phyloP scores from a whole-genome alignment of 2,113 vertebrate species.

The Cygnus buccinator region DNA sequence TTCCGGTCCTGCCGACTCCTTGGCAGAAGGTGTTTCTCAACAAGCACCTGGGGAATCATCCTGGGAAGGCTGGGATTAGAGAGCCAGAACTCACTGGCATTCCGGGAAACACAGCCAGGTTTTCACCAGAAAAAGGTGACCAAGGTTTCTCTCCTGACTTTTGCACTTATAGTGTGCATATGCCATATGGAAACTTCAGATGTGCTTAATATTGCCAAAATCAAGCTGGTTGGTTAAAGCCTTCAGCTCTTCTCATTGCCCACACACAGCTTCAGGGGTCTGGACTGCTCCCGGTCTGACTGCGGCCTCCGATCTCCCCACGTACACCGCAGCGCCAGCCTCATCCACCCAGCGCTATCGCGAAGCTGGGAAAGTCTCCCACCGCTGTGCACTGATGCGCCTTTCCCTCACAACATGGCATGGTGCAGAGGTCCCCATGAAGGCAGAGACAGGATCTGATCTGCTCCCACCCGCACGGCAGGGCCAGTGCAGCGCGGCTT shows the following conservation, averaged over 20 bases:
- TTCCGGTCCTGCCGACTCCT: conserved; percentile 29
- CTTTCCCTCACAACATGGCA: neutral
- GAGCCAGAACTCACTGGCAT: neutral
- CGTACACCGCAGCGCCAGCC: too few species aligned
- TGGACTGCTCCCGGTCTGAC: neutral
- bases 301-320: neutral
- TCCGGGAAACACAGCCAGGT: neutral
- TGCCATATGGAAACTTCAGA: neutral
- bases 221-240: neutral
- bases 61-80: neutral
- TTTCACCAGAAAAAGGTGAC: neutral
- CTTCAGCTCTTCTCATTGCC: neutral
- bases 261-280: neutral
- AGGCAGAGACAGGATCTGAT: neutral
- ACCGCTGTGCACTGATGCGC: accelerated
- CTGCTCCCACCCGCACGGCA: neutral
- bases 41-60: neutral
- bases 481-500: neutral
- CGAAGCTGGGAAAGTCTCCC: neutral
- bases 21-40: conserved; percentile 57
- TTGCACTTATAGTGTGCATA: neutral
- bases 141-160: neutral
- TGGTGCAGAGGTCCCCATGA: neutral
- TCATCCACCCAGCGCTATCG: neutral
- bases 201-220: neutral